A percentile compares a stretch with the other conserved stretches of the same genome.
Conservation (phyloP, 2,797 vertebrate genomes). For the Sphenopsis melanotis region DNA sequence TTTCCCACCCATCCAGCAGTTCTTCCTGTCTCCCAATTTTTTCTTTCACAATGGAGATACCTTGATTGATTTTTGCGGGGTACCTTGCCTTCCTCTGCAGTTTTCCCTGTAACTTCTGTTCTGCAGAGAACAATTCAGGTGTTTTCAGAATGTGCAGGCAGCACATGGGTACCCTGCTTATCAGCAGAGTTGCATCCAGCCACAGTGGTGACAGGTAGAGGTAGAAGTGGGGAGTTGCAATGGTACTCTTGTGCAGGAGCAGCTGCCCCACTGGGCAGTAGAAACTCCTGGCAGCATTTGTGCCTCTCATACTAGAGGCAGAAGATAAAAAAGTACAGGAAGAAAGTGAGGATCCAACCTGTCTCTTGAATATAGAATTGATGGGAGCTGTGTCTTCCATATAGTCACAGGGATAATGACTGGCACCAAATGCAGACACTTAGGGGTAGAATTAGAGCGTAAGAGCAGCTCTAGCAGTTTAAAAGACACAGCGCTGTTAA, state of each 20-base stretch:
- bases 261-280: neutral
- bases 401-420: neutral
- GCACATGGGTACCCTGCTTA: neutral
- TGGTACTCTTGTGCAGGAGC: neutral
- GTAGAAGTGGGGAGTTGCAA: neutral
- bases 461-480: neutral
- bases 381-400: neutral
- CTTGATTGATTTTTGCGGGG: neutral
- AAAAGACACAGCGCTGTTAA: neutral
- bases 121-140: neutral
- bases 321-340: neutral
- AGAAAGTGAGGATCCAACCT: neutral
- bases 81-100: neutral
- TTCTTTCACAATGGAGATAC: neutral
- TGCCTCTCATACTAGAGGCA: neutral
- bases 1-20: neutral
- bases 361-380: neutral
- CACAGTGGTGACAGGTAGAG: fast-evolving
- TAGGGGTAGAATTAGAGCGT: neutral
- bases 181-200: neutral
- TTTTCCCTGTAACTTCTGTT: neutral
- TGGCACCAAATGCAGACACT: neutral
- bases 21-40: neutral
- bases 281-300: neutral
- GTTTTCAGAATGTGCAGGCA: neutral